phyloP scores from a whole-genome alignment of 2,113 vertebrate genomes.

The Pavo muticus region DNA sequence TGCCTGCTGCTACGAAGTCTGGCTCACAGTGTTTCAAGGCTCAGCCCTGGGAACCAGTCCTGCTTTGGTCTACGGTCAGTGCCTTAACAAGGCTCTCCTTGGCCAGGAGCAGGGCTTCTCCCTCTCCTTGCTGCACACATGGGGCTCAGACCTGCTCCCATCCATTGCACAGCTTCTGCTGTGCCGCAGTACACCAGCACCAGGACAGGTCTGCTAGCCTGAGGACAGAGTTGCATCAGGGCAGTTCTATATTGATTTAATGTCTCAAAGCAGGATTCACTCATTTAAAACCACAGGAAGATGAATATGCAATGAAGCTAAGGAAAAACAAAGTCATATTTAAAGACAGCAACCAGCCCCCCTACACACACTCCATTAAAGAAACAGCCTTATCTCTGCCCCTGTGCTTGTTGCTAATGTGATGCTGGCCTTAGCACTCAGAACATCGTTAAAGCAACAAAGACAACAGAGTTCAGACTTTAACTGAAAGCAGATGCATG shows the following conservation, averaged over 20 bases:
- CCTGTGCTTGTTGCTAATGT: neutral
- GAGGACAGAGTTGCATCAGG: neutral
- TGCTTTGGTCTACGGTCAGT: neutral
- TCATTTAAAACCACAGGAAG: conserved; percentile 17
- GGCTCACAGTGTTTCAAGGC: neutral
- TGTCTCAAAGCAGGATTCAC: neutral
- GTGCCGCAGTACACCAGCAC: neutral
- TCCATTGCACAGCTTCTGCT: neutral
- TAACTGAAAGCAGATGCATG: neutral
- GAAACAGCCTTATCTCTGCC: neutral
- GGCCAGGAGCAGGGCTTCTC: neutral
- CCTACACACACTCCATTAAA: neutral
- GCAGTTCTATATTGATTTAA: neutral
- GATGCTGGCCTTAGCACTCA: neutral
- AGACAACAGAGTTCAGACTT: neutral
- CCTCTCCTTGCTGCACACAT: accelerated
- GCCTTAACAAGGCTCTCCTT: neutral
- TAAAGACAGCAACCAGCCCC: neutral
- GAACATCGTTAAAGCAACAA: neutral
- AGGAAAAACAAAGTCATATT: neutral
- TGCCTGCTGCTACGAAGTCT: neutral
- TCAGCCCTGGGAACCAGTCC: neutral
- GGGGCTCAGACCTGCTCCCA: neutral
- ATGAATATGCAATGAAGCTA: conserved; percentile 7
- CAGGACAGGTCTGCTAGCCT: neutral